Base-by-base conservation (phyloP, 1,140 invertebrate species). In the Hypsibius dujardini region DNA sequence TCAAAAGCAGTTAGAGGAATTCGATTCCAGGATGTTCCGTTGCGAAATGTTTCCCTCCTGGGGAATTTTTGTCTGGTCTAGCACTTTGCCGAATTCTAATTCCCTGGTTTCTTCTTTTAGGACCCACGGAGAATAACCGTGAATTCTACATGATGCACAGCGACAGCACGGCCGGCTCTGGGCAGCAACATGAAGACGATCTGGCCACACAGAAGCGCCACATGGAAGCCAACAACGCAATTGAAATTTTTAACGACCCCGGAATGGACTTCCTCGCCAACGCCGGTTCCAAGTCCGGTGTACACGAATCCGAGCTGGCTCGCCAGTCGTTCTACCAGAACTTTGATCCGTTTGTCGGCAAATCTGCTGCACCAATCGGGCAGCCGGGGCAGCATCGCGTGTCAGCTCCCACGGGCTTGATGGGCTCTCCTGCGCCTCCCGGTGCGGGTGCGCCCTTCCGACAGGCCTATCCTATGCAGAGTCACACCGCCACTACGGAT, bases 291-390 rank as follows among this genome's bases (percentile, higher is more conserved):
- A 67, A 7, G 62, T 14, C 7, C 42, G 62, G 7, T 42, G 42
- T 67, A 42, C n/a, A n/a, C 7, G 62, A 67, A 42, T 67, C 62
- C 7, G 62, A 67, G 42, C 42, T 67, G 62, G 62, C 62, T 7
- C 62, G 62, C 3, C 62, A 67, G 62, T 67, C 62, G 7, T 42
- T 67, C 12, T 67, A 14, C 42, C 62, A 67, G 62, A 67, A 67
- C 3, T 67, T 67, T 42, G 62, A 67, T 42, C 62, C 62, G 42
- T 67, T 14, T 42, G 7, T 67, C 7, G 62, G 7, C 7, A 42
- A 67, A 67, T 14, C 62, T 14, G 42, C 62, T 3, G 7, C n/a
- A 56, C 50, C 50, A 7, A 56, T 56, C 50, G n/a, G n/a, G n/a
- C n/a, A n/a, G n/a, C n/a, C n/a, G n/a, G n/a, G n/a, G n/a, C n/a